These are phyloP conservation scores for Sorex fumeus DNA, from an alignment of 2,113 vertebrate genomes.

Conservation along the genomic window DNA sequence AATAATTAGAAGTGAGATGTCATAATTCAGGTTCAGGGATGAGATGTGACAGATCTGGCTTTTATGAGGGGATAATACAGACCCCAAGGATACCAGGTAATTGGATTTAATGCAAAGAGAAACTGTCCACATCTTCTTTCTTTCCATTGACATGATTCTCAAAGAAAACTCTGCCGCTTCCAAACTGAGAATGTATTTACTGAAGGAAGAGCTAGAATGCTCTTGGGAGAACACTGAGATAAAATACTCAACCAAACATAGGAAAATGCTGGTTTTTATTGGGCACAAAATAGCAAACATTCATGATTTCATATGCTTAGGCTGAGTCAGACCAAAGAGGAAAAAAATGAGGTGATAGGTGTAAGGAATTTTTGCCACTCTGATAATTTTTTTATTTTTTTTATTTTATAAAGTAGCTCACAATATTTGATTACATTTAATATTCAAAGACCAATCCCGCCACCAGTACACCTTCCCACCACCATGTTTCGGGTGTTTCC, in stretches of 20 bases:
- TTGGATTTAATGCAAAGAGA: conserved; percentile 17
- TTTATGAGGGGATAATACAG: background rate
- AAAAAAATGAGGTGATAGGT: background rate
- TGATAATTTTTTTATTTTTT: no score
- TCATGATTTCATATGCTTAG: background rate
- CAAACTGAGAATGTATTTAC: background rate
- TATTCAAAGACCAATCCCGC: no score
- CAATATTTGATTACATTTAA: no score
- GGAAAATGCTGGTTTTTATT: background rate
- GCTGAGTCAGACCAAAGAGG: background rate
- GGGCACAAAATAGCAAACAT: background rate
- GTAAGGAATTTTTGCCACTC: conserved; percentile 32
- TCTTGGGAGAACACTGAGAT: background rate
- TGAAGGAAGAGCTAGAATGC: background rate
- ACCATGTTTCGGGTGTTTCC: no score
- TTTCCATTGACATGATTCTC: background rate
- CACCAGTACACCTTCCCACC: no score
- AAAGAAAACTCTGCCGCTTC: background rate
- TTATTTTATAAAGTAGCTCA: no score
- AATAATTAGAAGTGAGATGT: conserved; percentile 52
- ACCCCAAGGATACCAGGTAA: background rate
- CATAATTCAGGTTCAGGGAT: conserved; percentile 9
- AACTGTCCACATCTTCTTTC: background rate
- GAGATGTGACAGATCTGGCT: background rate
- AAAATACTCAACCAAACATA: background rate